phyloP scores from a whole-genome alignment of 2,113 vertebrate species.

The Grammatotria lemairii region DNA sequence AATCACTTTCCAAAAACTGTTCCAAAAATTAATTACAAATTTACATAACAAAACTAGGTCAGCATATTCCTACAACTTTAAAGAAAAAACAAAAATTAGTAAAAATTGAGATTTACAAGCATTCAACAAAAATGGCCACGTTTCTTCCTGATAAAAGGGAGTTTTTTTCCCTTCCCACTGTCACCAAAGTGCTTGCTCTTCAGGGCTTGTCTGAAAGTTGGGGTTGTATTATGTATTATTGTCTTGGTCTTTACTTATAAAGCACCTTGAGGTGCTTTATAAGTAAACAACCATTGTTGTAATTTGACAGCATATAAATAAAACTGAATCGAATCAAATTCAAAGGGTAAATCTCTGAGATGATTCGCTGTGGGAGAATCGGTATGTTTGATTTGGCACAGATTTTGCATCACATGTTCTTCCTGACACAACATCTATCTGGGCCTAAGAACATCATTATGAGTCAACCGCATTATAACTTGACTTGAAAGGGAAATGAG shows the following conservation, averaged over 20 bases:
- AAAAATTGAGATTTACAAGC: neutral
- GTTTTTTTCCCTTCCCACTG: neutral
- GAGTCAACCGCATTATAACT: neutral
- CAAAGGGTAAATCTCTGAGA: neutral
- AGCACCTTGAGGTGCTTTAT: neutral
- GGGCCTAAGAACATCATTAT: neutral
- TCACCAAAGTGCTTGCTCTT: neutral
- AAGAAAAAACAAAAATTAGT: neutral
- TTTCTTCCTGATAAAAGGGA: neutral
- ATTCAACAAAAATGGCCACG: neutral
- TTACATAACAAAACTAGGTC: neutral
- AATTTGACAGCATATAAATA: neutral
- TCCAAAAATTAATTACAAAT: fast-evolving
- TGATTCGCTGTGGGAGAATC: neutral
- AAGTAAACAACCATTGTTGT: neutral
- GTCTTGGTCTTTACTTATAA: neutral
- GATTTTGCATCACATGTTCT: neutral
- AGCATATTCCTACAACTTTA: neutral
- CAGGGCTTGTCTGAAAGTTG: neutral
- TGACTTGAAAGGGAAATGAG: neutral
- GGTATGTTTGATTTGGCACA: neutral
- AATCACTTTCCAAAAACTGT: neutral
- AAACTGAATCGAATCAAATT: neutral
- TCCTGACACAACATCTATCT: neutral
- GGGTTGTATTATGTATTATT: neutral